Base-by-base conservation (phyloP, 92 coral and sea anemone genomes). In the Epizoanthus stellaris region DNA sequence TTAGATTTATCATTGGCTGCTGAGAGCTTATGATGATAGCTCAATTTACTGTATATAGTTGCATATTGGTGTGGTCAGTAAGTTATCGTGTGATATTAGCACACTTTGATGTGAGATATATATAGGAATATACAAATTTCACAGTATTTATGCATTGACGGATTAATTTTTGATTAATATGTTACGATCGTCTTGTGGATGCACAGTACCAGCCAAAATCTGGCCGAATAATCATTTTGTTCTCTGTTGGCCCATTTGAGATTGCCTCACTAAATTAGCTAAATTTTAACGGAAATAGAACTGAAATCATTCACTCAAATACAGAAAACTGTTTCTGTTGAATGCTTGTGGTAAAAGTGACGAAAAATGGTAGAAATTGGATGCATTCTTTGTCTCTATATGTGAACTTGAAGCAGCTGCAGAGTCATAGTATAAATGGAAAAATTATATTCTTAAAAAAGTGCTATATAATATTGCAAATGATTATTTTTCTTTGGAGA, bases 141-240 rank as follows among this genome's bases (percentile, higher is more conserved):
- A 77, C 19, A 61, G 63, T 77, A 77, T 77, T 77, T 77, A 77
- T 77, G 58, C 82, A 5, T 77, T 60, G 70, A 20, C 82, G 16
- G 52, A 59, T 61, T 68, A 61, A 40, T 77, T 39, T 11, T 13
- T 34, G n/a, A 3, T 19, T 57, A n/a, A 8, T 76, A 47, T 58
- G 61, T 7, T 52, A 52, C 13, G 11, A 52, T 52, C 81, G 7
- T 40, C 17, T 12, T 77, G 70, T 59, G 56, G 15, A 61, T 6
- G 77, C 36, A 43, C 77, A 43, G 52, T 25, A 43, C 20, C 19
- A 5, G 23, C 20, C 45, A 16, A n/a, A 30, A 20, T 52, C 39
- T 34, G 16, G 34, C 54, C 0, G 20, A 43, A 42, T 40, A 7
- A 42, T 43, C 2, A 68, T 10, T 68, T 13, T 25, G 14, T 38